These are phyloP conservation scores for Onychomys arenicola DNA, from an alignment of 2,797 vertebrate genomes.

Conservation along the genomic window DNA sequence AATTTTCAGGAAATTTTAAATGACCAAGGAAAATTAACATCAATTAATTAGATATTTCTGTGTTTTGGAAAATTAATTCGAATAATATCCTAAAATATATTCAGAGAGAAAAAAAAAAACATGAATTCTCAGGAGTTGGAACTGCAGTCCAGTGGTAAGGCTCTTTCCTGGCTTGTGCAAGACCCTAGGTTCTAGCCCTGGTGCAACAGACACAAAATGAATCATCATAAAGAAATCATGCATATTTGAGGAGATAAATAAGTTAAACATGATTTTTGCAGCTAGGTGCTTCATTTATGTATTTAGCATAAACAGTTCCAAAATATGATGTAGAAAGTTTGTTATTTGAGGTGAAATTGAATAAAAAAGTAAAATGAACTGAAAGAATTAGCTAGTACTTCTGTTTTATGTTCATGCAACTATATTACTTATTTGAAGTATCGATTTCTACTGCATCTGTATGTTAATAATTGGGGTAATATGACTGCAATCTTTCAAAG, in stretches of 20 bases:
- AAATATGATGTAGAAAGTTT: background rate
- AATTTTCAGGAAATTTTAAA: background rate
- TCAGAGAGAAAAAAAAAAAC: background rate
- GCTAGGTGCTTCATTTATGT: background rate
- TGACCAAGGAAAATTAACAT: background rate
- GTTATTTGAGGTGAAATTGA: background rate
- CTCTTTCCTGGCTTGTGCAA: background rate
- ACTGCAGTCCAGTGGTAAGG: background rate
- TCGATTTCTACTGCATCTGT: conserved; percentile 9
- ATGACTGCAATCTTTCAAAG: conserved; percentile 43
- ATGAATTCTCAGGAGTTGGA: background rate
- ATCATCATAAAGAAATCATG: background rate
- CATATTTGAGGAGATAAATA: background rate
- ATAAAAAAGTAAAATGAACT: conserved; percentile 28
- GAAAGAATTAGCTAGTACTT: background rate
- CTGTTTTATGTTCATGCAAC: conserved; percentile 17
- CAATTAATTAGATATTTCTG: background rate
- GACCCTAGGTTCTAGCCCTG: too few species aligned
- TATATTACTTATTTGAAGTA: conserved; percentile 57
- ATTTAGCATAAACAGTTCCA: background rate
- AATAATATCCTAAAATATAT: conserved; percentile 23
- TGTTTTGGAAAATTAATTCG: background rate
- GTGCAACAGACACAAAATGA: background rate
- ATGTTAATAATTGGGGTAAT: conserved; percentile 49
- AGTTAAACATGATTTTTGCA: background rate